Base-by-base conservation (phyloP, 2,113 vertebrate species). In the Oreotrochilus melanogaster region DNA sequence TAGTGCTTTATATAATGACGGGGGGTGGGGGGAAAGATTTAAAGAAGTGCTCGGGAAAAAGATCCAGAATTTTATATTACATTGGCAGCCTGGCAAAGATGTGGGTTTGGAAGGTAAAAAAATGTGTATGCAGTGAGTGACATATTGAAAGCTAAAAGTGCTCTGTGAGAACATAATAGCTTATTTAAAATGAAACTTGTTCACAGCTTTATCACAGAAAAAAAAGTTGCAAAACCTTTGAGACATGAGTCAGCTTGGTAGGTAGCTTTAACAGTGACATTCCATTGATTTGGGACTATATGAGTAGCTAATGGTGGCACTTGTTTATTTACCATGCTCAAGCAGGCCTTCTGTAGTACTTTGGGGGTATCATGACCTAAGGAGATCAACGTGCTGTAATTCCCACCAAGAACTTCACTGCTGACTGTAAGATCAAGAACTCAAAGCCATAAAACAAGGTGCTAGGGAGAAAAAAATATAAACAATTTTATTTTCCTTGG, bases 1-100 rank as follows among this genome's bases (percentile, higher is more conserved):
- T 7, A 50, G 57, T 1, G 4, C 66, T 85, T 96, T 95, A 95
- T 95, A 23, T 96, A 95, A 94, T 91, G 65, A 81, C 53, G 51
- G n/a, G 8, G 6, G 35, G 70, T 73, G 61, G 39, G 39, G 39
- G 78, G 61, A 61, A 86, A 66, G 17, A 67, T 73, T 91, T 81
- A 94, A 93, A 95, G 96, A 94, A 93, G 91, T 89, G 86, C 94
- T 91, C 30, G 65, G 53, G 91, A 89, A 91, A 71, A 96, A 72
- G 76, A 91, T 92, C 79, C 65, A 93, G 84, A 95, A 85, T 24
- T 42, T 86, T 33, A 48, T 93, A 92, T 91, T 87, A 78, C 57
- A 23, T 60, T 93, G 95, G 95, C 93, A 96, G 89, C 73, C 89
- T 88, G 73, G 94, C 89, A 91, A 72, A 93, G 94, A 56, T 86